Percentiles rank a stretch among this genome's conserved stretches.
phyloP scores from a whole-genome alignment of 2,113 vertebrate genomes.

The Alethe castanea region DNA sequence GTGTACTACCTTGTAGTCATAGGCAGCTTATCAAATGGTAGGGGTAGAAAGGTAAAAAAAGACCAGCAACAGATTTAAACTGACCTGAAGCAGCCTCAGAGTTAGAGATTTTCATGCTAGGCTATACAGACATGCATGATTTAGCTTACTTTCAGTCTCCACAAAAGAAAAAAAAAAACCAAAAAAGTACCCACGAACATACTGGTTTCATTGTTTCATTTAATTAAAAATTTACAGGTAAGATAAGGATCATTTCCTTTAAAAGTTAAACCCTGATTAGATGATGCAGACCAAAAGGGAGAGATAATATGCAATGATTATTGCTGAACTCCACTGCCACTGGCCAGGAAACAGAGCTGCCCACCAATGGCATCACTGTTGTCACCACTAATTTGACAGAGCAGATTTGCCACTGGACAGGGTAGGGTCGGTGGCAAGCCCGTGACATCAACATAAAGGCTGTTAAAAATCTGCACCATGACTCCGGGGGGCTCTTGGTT shows the following conservation, averaged over 20 bases:
- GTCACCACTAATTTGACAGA: not conserved
- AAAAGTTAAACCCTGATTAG: not conserved
- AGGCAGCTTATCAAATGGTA: not conserved
- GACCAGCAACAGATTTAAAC: not conserved
- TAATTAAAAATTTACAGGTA: not conserved
- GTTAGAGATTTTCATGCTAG: not conserved
- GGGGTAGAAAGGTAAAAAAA: not conserved
- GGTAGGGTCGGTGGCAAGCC: not conserved
- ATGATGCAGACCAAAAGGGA: not conserved
- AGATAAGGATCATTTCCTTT: not conserved
- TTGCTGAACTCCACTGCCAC: not conserved
- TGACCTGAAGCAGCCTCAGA: not conserved
- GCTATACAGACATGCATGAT: not conserved
- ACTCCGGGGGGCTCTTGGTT: not conserved
- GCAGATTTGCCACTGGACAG: not conserved
- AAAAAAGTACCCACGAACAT: not conserved
- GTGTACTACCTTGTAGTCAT: not conserved
- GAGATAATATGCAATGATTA: not conserved
- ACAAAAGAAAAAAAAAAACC: not conserved
- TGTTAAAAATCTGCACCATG: not conserved
- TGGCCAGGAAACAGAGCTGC: not conserved
- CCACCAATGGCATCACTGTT: conserved; percentile 43
- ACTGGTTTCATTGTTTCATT: not conserved
- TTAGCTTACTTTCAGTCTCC: not conserved
- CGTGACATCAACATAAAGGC: not conserved